Conservation (phyloP, 2,113 vertebrate genomes). For the Bos taurus region ARS-UCD2.0 NC_037330.1:2078001-2078500, state of each 20-base stretch:
- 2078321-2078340: neutral
- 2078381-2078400: neutral
- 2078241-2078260: neutral
- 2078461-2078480: neutral
- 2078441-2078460: neutral
- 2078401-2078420: neutral
- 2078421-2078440: neutral
- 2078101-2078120: neutral
- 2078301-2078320: neutral
- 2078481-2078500: neutral
- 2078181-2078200: neutral
- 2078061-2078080: rapidly evolving
- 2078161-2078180: neutral
- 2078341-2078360: neutral
- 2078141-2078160: neutral
- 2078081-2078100: neutral
- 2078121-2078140: too few relatives aligned
- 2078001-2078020: neutral
- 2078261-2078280: neutral
- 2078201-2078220: neutral
- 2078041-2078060: neutral
- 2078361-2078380: neutral
- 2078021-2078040: neutral
- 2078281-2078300: neutral
- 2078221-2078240: neutral